Percentiles rank a stretch among this genome's conserved stretches.
These are phyloP conservation scores for Mactra quadrangularis DNA, from an alignment of 1,140 invertebrate species.

Conservation along the genomic window DNA sequence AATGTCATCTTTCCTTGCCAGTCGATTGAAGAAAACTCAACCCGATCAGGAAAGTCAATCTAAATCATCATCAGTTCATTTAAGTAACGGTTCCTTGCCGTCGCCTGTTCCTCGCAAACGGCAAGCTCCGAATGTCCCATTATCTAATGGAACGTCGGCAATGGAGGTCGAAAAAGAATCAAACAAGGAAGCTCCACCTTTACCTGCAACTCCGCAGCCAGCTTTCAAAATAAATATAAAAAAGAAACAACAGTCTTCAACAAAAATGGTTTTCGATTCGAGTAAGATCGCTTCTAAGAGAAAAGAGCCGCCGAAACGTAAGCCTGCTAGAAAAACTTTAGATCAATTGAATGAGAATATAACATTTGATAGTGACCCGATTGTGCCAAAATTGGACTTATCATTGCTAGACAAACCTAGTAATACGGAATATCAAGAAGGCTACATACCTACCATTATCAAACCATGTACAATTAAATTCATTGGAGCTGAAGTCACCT, in stretches of 20 bases:
- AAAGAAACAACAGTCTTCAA: slow-evolving; percentile 4
- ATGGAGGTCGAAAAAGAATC: slow-evolving; percentile 5
- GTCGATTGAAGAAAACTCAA: slow-evolving; percentile 32
- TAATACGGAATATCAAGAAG: slow-evolving; percentile 66
- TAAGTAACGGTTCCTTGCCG: slow-evolving; percentile 60
- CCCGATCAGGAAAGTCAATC: slow-evolving; percentile 44
- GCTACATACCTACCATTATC: slow-evolving; percentile 75
- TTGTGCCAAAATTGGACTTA: slow-evolving; percentile 71
- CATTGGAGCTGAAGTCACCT: slow-evolving; percentile 71
- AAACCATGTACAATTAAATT: slow-evolving; percentile 75
- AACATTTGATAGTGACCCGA: background rate
- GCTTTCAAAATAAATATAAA: slow-evolving; percentile 64
- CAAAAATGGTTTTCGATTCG: slow-evolving; percentile 65
- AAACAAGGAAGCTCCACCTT: slow-evolving; percentile 27
- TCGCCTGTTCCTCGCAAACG: slow-evolving; percentile 66
- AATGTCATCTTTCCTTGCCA: slow-evolving; percentile 57
- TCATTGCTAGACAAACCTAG: slow-evolving; percentile 64
- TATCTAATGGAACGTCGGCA: slow-evolving; percentile 16
- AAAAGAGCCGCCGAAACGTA: slow-evolving; percentile 58
- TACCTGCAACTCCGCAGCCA: slow-evolving; percentile 41
- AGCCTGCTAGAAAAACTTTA: slow-evolving; percentile 52
- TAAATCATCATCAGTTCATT: slow-evolving; percentile 52
- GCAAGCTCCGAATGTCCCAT: slow-evolving; percentile 41
- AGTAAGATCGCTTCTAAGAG: slow-evolving; percentile 63
- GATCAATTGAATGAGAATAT: slow-evolving; percentile 64